Conservation (phyloP, 1,140 invertebrate genomes). For the Drosophila hydei region DNA sequence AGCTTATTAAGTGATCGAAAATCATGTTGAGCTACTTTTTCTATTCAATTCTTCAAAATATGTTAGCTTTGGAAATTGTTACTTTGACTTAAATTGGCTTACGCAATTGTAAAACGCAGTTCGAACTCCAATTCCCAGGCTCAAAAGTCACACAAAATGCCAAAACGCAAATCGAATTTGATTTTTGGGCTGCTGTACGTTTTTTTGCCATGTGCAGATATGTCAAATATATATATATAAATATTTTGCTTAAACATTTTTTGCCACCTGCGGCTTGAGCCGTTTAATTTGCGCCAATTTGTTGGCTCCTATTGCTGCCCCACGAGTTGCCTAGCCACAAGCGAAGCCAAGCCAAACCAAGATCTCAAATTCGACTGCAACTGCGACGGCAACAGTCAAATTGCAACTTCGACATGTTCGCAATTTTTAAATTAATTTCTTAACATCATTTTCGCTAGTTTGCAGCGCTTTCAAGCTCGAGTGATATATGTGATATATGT, state of each 20-base stretch:
- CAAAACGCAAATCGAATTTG: slow-evolving; percentile 69
- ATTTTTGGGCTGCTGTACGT: slow-evolving; percentile 37
- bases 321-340: not conserved
- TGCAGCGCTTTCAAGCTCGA: slow-evolving; percentile 17
- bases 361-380: slow-evolving; percentile 13
- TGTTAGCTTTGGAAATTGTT: no score
- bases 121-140: slow-evolving; percentile 47
- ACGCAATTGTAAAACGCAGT: slow-evolving; percentile 42
- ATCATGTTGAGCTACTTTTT: no score
- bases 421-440: slow-evolving; percentile 33
- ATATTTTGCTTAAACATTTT: slow-evolving; percentile 21
- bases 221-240: slow-evolving; percentile 8
- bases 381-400: slow-evolving; percentile 1
- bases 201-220: slow-evolving; percentile 17
- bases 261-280: slow-evolving; percentile 56
- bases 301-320: slow-evolving; percentile 29
- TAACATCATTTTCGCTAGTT: slow-evolving; percentile 44
- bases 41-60: no score
- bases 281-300: slow-evolving; percentile 73
- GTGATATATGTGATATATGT: slow-evolving; percentile 16
- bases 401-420: slow-evolving; percentile 31
- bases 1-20: no score
- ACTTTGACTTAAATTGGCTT: slow-evolving; percentile 21
- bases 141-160: slow-evolving; percentile 49
- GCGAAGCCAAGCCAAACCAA: not conserved